These are phyloP conservation scores for Diaprepes abbreviatus DNA, from an alignment of 2,888 invertebrate genomes.

Conservation along the genomic window DNA sequence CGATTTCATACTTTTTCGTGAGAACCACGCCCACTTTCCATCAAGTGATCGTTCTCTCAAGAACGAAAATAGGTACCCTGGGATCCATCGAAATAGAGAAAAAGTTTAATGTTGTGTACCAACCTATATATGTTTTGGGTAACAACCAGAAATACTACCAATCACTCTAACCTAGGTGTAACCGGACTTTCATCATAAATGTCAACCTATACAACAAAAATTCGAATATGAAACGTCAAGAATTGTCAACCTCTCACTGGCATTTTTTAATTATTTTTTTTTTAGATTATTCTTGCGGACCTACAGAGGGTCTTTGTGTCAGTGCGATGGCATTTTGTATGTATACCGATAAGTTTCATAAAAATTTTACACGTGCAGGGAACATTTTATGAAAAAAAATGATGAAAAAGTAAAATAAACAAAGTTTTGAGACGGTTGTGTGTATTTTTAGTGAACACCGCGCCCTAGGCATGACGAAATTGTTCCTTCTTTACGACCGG, in stretches of 20 bases:
- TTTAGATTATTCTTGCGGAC: not conserved
- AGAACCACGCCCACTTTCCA: too few relatives aligned
- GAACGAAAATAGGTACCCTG: too few relatives aligned
- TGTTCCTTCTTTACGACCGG: constrained; percentile 38
- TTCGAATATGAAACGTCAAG: not conserved
- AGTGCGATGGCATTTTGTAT: not conserved
- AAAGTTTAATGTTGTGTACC: too few relatives aligned
- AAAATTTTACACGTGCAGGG: not conserved
- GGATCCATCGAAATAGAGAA: too few relatives aligned
- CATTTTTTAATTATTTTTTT: constrained; percentile 12
- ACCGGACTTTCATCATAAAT: too few relatives aligned
- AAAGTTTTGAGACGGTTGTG: not conserved
- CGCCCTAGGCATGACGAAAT: constrained; percentile 40
- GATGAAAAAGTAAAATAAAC: not conserved
- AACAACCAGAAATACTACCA: too few relatives aligned
- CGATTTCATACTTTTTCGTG: too few relatives aligned
- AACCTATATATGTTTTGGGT: too few relatives aligned
- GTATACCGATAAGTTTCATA: not conserved
- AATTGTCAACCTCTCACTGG: constrained; percentile 22
- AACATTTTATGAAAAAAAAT: too few relatives aligned
- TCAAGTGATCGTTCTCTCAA: too few relatives aligned
- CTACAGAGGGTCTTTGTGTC: constrained; percentile 13
- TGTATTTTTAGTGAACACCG: constrained; percentile 25
- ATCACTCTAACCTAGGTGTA: too few relatives aligned
- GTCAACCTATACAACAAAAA: not conserved